A percentile compares a stretch with the other conserved stretches of the same genome.
These are phyloP conservation scores for Hecatera dysodea DNA, from an alignment of 2,888 invertebrate species.

Conservation along the genomic window DNA sequence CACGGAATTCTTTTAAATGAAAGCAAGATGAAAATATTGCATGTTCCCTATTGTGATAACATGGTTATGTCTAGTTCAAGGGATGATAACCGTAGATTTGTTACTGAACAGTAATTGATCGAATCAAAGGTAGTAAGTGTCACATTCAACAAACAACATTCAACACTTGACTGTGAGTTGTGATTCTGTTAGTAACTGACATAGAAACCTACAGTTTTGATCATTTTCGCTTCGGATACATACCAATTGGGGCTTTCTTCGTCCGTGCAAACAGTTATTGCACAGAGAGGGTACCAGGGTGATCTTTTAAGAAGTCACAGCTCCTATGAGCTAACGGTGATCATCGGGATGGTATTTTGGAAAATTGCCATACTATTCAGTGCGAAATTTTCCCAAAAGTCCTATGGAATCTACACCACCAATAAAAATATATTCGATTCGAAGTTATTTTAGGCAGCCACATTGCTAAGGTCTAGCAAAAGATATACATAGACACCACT, in stretches of 20 bases:
- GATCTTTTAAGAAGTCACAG: too few relatives aligned
- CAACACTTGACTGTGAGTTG: background rate
- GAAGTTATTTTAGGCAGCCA: background rate
- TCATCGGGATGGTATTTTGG: too few relatives aligned
- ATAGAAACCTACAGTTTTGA: too few relatives aligned
- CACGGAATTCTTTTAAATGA: background rate
- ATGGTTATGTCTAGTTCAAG: background rate
- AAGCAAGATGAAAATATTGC: background rate
- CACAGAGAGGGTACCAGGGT: too few relatives aligned
- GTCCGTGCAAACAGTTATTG: too few relatives aligned
- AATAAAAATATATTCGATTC: background rate
- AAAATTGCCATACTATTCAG: too few relatives aligned
- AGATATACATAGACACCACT: too few relatives aligned
- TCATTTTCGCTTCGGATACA: background rate
- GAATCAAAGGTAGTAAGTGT: background rate
- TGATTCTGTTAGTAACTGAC: background rate
- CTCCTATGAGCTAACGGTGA: too few relatives aligned
- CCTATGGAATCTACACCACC: too few relatives aligned
- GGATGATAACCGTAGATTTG: background rate
- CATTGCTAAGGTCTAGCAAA: background rate
- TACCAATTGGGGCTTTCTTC: too few relatives aligned
- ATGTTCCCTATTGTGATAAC: background rate
- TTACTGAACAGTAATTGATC: too few relatives aligned
- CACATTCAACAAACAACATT: slow-evolving; percentile 5
- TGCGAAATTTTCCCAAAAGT: too few relatives aligned